A percentile compares a stretch with the other conserved stretches of the same genome.
Conservation (phyloP, 2,797 vertebrate species). For the Poeciliopsis turneri region DNA sequence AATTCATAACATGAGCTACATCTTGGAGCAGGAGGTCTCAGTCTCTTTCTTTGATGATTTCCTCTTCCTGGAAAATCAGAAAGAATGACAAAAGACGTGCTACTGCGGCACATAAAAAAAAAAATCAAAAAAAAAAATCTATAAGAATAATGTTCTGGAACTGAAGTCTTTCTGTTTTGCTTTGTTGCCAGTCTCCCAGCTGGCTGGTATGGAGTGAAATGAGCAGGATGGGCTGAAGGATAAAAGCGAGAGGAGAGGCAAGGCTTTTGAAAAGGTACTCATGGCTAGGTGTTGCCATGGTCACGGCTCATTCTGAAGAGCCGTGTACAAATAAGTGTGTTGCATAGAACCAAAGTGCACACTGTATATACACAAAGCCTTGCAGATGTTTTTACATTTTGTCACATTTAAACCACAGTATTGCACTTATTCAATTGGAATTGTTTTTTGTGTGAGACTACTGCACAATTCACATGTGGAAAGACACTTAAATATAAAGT, state of each 20-base stretch:
- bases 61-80: background rate
- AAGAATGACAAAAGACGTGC: conserved; percentile 16
- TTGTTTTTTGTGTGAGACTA: background rate
- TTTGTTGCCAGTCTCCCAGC: conserved; percentile 16
- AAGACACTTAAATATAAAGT: background rate
- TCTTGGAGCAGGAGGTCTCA: background rate
- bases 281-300: conserved; percentile 68
- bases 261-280: conserved; percentile 47
- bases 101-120: background rate
- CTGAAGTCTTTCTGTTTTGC: conserved; percentile 11
- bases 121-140: background rate
- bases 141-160: background rate
- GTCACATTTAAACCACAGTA: background rate
- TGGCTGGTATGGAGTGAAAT: background rate
- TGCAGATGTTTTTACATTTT: background rate
- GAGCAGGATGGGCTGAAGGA: conserved; percentile 34
- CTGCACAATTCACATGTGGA: background rate
- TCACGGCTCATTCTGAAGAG: conserved; percentile 24
- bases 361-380: background rate
- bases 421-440: background rate
- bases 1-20: background rate
- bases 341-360: conserved; percentile 7
- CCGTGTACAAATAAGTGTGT: conserved; percentile 17
- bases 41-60: conserved; percentile 11
- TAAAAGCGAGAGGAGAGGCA: conserved; percentile 40